Base-by-base conservation (phyloP, 2,888 invertebrate genomes). In the Catocala nupta region DNA sequence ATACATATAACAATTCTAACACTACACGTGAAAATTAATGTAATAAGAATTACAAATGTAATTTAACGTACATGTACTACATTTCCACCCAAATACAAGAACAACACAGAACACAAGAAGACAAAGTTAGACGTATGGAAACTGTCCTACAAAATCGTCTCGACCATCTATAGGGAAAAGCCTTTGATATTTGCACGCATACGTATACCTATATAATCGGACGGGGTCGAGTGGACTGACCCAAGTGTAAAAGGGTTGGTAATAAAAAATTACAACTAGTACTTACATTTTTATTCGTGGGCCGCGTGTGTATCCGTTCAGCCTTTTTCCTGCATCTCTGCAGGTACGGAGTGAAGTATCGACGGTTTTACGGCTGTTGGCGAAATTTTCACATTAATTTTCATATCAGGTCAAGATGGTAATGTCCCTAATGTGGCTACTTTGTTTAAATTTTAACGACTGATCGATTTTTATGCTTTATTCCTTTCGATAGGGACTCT, bases 311-410 rank as follows among this genome's bases (percentile, higher is more conserved):
- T 84, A 84, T 82, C 74, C 71, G 69, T 85, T 92, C 89, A 93
- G 83, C 93, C 93, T 86, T 93, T 93, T 84, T 90, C 93, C 86
- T 82, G 92, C 93, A 93, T 94, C 80, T 91, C 93, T 88, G 75
- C 69, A 67, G 78, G 78, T 69, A 68, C 72, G 70, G 74, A 81
- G 75, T 57, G 83, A 82, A 84, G 78, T 68, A 65, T 78, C 77
- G 78, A 69, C 59, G 77, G 51, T 74, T 68, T 74, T 59, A 79
- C 62, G 74, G 69, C 93, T 92, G 89, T 48, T 54, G 52, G 54
- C n/a, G 65, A 78, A 65, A 68, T 48, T 39, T 8, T 51, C 44
- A 44, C 25, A 60, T 68, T 52, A 75, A 45, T 55, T 53, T 62
- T 66, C 25, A 45, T 56, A 50, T 52, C 36, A 45, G 43, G 43